Evolutionary conservation across 2,888 invertebrate genomes (phyloP).

Genomic region (Philaethria dido): DNA sequence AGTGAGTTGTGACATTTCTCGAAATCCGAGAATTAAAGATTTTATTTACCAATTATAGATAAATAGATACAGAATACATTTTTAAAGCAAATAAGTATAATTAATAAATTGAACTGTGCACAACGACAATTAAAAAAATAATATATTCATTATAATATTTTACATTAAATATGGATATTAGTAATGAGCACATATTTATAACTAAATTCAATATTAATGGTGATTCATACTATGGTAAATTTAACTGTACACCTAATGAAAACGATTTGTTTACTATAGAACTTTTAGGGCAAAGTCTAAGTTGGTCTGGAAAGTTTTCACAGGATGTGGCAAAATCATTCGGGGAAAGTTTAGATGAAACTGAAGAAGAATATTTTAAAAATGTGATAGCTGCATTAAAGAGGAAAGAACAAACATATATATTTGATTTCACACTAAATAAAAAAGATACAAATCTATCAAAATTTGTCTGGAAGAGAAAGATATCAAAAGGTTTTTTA

Average conservation of each 20-base stretch:
- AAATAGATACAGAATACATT: no score
- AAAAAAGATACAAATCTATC: slow-evolving; percentile 47
- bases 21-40: no score
- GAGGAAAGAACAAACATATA: slow-evolving; percentile 46
- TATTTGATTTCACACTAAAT: slow-evolving; percentile 50
- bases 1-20: no score
- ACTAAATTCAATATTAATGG: slow-evolving; percentile 18
- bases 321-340: slow-evolving; percentile 54
- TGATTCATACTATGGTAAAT: slow-evolving; percentile 12
- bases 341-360: slow-evolving; percentile 53
- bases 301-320: slow-evolving; percentile 65
- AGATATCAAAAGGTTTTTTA: slow-evolving; percentile 51
- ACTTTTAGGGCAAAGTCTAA: slow-evolving; percentile 55
- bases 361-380: slow-evolving; percentile 53
- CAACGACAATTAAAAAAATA: no score
- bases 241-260: slow-evolving; percentile 56
- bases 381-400: slow-evolving; percentile 54
- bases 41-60: no score
- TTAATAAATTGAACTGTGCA: no score
- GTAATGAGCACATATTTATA: slow-evolving; percentile 1
- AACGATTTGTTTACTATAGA: slow-evolving; percentile 60
- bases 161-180: neutral
- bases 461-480: slow-evolving; percentile 64
- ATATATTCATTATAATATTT: no score
- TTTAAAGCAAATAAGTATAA: no score